Conservation (phyloP, 2,888 invertebrate species). For the Argynnis bischoffii region DNA sequence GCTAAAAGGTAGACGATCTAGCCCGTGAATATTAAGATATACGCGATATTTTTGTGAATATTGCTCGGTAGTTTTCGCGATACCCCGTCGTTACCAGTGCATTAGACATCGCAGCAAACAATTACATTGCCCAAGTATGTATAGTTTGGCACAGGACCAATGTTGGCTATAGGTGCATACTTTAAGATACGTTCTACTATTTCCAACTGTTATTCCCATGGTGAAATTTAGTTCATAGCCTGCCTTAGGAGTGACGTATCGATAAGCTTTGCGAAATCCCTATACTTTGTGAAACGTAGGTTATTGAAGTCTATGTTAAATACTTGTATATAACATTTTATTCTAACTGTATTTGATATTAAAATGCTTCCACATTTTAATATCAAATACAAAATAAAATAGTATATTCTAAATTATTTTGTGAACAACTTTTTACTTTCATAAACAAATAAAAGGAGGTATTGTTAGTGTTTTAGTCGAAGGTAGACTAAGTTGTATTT, state of each 20-base stretch:
- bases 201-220: conserved; percentile 66
- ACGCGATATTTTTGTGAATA: conserved; percentile 28
- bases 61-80: conserved; percentile 27
- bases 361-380: no score
- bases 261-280: conserved; percentile 19
- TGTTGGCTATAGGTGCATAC: conserved; percentile 50
- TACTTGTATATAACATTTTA: no score
- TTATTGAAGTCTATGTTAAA: no score
- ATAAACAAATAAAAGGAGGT: background rate
- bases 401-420: no score
- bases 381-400: no score
- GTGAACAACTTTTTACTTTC: no score
- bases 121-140: conserved; percentile 61
- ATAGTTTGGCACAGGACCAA: conserved; percentile 75
- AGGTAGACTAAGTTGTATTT: conserved; percentile 53
- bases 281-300: background rate
- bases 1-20: conserved; percentile 16
- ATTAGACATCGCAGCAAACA: conserved; percentile 41
- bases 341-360: no score
- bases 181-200: conserved; percentile 63
- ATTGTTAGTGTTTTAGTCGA: background rate
- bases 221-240: conserved; percentile 62
- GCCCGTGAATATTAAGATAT: conserved; percentile 18
- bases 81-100: conserved; percentile 34
- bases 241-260: conserved; percentile 47